Evolutionary conservation across 2,888 invertebrate species (phyloP), one percentile per base, ranked within the genome.

Genomic region (Habrosyne pyritoides): DNA sequence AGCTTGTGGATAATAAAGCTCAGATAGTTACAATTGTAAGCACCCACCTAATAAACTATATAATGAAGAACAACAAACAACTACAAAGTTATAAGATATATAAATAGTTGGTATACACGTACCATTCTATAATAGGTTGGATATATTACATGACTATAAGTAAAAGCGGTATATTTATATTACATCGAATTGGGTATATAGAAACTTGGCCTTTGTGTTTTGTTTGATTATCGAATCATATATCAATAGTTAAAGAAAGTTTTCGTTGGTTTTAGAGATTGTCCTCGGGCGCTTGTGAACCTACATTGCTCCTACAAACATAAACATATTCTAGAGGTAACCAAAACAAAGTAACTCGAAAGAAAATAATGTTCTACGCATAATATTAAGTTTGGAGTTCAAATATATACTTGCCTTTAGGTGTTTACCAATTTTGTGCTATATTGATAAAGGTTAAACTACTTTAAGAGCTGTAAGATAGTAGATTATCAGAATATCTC

Each of bases 201-300:
- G 55, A 71, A 79, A 77, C 73, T 79, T 75, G 66, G 72, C 67
- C 73, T 71, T 75, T 72, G 63, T 68, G 50, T 60, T 77, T 69
- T 70, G 59, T 69, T 70, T 67, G 66, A 64, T 67, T 73, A 73
- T 73, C 56, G 53, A 73, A 72, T 70, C 60, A 67, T 65, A 67
- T 56, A 58, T 59, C 48, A 67, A 62, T 53, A 63, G 63, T 62
- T 58, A 55, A 59, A 54, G 53, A 55, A 69, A 67, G 61, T 69
- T 71, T 61, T 54, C 47, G 33, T 57, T 28, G 53, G 60, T 56
- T 54, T 55, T 65, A 58, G 64, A 58, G 61, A 73, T 71, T 69
- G 57, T 66, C 67, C 63, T 56, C 57, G 52, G 66, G 70, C 50
- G 50, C 7, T 50, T 50, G 21, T 21, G 50, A 42, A 52, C 57